These are phyloP conservation scores for Scomber scombrus DNA, from an alignment of 2,113 vertebrate genomes.

Conservation along the genomic window DNA sequence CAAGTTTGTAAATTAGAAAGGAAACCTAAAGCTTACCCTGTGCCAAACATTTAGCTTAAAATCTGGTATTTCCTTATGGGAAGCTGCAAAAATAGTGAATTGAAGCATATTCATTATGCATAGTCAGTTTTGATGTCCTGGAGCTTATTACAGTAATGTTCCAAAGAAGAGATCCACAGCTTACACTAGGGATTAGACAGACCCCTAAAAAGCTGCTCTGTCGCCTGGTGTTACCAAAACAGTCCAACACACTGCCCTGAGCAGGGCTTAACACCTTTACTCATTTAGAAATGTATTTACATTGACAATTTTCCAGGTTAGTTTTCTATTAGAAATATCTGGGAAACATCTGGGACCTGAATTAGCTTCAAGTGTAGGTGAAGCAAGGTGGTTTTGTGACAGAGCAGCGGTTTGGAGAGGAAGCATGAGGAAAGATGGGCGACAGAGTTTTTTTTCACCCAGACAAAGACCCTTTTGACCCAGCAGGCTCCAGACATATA, in stretches of 20 bases:
- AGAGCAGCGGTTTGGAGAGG: slow-evolving; percentile 31
- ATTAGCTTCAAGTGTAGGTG: slow-evolving; percentile 45
- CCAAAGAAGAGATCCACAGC: slow-evolving; percentile 46
- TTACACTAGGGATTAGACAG: slow-evolving; percentile 49
- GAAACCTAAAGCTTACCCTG: slow-evolving; percentile 26
- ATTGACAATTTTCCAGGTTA: slow-evolving; percentile 16
- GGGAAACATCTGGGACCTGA: slow-evolving; percentile 26
- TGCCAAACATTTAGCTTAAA: slow-evolving; percentile 45
- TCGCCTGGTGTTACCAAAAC: slow-evolving; percentile 36
- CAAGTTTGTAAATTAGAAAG: slow-evolving; percentile 32
- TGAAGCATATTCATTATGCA: slow-evolving; percentile 32
- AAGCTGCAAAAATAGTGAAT: slow-evolving; percentile 24
- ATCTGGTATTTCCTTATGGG: slow-evolving; percentile 27
- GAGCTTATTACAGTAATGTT: slow-evolving; percentile 62
- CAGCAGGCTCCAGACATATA: slow-evolving; percentile 57
- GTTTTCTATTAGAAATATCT: slow-evolving; percentile 17
- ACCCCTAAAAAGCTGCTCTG: slow-evolving; percentile 51
- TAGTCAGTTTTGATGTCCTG: slow-evolving; percentile 53
- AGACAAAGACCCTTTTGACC: slow-evolving; percentile 73
- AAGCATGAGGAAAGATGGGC: slow-evolving; percentile 60
- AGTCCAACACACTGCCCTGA: slow-evolving; percentile 17
- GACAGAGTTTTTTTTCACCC: slow-evolving; percentile 41
- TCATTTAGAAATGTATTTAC: slow-evolving; percentile 32
- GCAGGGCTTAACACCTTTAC: slow-evolving; percentile 16
- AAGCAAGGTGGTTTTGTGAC: slow-evolving; percentile 26